These are phyloP conservation scores for Xiphophorus hellerii DNA, from an alignment of 2,113 vertebrate genomes.

Conservation along the genomic window DNA sequence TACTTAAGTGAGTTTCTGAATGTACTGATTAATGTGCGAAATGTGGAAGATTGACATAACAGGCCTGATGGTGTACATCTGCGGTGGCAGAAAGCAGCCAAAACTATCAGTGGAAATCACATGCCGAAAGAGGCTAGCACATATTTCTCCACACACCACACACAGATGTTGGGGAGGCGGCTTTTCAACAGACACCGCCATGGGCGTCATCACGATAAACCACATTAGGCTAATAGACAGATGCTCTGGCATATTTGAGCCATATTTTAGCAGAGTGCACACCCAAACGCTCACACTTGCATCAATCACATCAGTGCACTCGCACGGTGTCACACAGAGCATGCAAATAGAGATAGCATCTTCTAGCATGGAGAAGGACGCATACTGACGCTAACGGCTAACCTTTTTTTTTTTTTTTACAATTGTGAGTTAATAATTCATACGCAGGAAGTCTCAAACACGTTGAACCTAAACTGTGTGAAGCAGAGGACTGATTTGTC, in stretches of 20 bases:
- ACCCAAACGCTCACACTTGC: slow-evolving; percentile 11
- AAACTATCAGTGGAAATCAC: slow-evolving; percentile 40
- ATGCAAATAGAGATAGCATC: slow-evolving; percentile 5
- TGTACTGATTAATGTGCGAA: background rate
- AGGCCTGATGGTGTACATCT: slow-evolving; percentile 16
- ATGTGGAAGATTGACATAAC: background rate
- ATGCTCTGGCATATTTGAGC: slow-evolving; percentile 37
- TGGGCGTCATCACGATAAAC: slow-evolving; percentile 49
- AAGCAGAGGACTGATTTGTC: slow-evolving; percentile 62
- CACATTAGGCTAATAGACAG: slow-evolving; percentile 49
- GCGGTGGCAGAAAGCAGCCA: background rate
- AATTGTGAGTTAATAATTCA: slow-evolving; percentile 26
- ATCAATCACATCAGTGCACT: background rate
- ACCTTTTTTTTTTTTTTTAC: slow-evolving; percentile 18
- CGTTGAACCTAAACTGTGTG: slow-evolving; percentile 12
- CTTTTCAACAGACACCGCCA: slow-evolving; percentile 31
- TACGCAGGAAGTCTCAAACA: slow-evolving; percentile 10
- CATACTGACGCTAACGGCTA: slow-evolving; percentile 25
- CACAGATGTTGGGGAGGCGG: slow-evolving; percentile 21
- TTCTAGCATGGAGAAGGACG: slow-evolving; percentile 8
- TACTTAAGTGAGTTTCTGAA: background rate
- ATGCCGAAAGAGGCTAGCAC: slow-evolving; percentile 14
- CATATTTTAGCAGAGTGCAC: slow-evolving; percentile 29
- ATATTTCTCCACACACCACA: background rate
- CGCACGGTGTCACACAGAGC: background rate